Conservation (phyloP, 2,888 invertebrate genomes). For the Drosophila subquinaria region DNA sequence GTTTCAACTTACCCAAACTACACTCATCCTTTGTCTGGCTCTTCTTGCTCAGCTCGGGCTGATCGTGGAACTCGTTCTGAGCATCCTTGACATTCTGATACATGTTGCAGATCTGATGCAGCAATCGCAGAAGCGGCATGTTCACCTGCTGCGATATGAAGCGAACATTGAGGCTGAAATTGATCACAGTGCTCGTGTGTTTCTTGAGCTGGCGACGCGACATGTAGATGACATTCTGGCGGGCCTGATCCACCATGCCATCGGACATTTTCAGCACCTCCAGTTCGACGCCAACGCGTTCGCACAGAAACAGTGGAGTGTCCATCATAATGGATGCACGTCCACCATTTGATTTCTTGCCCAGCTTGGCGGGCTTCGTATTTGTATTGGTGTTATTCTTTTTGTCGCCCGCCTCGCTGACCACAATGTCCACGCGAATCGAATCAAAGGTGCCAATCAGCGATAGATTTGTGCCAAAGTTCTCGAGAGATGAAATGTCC, state of each 20-base stretch:
- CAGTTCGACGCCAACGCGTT: constrained; percentile 94
- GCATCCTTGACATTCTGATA: constrained; percentile 98
- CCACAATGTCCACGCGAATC: constrained; percentile 97
- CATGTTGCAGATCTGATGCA: constrained; percentile 99
- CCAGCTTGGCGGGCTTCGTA: constrained; percentile 72
- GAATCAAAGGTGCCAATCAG: constrained; percentile 94
- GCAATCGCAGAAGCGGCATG: constrained; percentile 95
- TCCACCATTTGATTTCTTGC: constrained; percentile 78
- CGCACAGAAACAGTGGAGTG: constrained; percentile 95
- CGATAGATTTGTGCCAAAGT: constrained; percentile 94
- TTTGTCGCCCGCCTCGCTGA: constrained; percentile 92
- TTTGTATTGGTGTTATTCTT: constrained; percentile 79
- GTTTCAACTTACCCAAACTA: constrained; percentile 87
- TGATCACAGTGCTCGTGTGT: constrained; percentile 95
- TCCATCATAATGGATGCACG: constrained; percentile 81
- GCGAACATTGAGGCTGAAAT: constrained; percentile 94
- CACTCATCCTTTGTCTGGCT: constrained; percentile 88
- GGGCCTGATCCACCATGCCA: constrained; percentile 94
- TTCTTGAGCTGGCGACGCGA: constrained; percentile 95
- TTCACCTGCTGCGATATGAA: constrained; percentile 97
- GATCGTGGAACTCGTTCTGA: constrained; percentile 94
- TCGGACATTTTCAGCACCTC: constrained; percentile 96
- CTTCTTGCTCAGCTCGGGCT: constrained; percentile 86
- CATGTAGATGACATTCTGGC: constrained; percentile 94
- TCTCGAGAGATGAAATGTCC: constrained; percentile 91